Conservation (phyloP, 2,888 invertebrate genomes). For the Ypsolopha scabrella region DNA sequence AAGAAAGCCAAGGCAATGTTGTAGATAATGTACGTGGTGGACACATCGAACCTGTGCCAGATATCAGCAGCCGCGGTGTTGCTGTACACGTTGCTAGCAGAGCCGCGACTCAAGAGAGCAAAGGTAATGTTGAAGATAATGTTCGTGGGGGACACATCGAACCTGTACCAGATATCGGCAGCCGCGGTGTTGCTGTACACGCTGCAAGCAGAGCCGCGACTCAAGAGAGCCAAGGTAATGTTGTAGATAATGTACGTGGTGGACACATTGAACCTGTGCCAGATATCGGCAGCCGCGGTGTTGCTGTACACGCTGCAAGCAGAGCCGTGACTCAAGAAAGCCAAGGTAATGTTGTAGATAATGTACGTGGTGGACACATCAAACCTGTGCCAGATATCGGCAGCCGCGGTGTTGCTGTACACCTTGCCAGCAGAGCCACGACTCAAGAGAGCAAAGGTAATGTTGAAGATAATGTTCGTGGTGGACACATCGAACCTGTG, state of each 20-base stretch:
- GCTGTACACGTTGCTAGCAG: slow-evolving; percentile 80
- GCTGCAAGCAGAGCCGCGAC: slow-evolving; percentile 77
- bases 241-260: too few species aligned
- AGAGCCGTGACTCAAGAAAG: too few species aligned
- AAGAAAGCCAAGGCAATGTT: too few species aligned
- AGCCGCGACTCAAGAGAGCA: slow-evolving; percentile 75
- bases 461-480: too few species aligned
- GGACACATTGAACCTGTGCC: slow-evolving; percentile 78
- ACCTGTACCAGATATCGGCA: slow-evolving; percentile 87
- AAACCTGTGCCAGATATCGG: slow-evolving; percentile 88
- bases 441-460: too few species aligned
- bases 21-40: slow-evolving; percentile 82
- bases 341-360: too few species aligned
- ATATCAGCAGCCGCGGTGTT: slow-evolving; percentile 87
- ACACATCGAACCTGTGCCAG: slow-evolving; percentile 87
- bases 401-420: slow-evolving; percentile 84
- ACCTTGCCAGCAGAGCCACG: slow-evolving; percentile 80
- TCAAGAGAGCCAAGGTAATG: slow-evolving; percentile 74
- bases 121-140: slow-evolving; percentile 67
- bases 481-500: too few species aligned
- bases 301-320: slow-evolving; percentile 82
- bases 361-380: slow-evolving; percentile 50
- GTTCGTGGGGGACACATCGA: slow-evolving; percentile 87
- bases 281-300: slow-evolving; percentile 87
- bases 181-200: slow-evolving; percentile 86